Percentiles rank a stretch among this genome's conserved stretches.
Conservation (phyloP, 2,888 invertebrate species). For the Archips xylosteana region DNA sequence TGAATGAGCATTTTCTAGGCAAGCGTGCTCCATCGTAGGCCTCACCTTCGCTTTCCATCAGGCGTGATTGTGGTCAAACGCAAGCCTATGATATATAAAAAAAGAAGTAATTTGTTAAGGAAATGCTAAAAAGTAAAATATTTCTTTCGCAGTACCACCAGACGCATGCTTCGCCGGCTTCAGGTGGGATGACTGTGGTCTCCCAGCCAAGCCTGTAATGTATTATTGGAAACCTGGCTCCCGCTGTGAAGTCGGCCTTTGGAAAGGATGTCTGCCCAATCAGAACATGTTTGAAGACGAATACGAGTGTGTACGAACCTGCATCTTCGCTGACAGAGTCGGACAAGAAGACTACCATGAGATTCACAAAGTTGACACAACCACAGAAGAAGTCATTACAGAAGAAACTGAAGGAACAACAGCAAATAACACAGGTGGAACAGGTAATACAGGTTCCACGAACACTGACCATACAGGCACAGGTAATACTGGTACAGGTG, state of each 20-base stretch:
- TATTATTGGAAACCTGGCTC: slow-evolving; percentile 77
- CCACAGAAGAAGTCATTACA: background rate
- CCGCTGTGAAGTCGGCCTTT: slow-evolving; percentile 74
- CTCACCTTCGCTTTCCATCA: too few species aligned
- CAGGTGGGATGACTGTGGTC: slow-evolving; percentile 73
- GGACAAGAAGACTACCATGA: slow-evolving; percentile 55
- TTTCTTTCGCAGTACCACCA: slow-evolving; percentile 62
- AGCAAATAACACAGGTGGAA: background rate
- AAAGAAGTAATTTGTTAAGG: too few species aligned
- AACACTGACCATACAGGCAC: background rate
- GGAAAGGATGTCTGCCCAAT: slow-evolving; percentile 76
- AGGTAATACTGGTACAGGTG: background rate
- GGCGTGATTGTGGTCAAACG: too few species aligned
- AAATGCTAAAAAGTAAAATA: too few species aligned
- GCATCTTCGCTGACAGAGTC: slow-evolving; percentile 64
- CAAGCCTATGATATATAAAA: too few species aligned
- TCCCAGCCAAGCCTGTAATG: slow-evolving; percentile 62
- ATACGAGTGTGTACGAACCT: slow-evolving; percentile 73
- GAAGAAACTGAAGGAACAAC: background rate
- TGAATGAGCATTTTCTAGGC: too few species aligned
- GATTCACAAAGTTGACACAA: slow-evolving; percentile 21
- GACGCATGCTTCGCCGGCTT: slow-evolving; percentile 66
- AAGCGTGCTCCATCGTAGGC: too few species aligned
- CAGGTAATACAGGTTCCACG: background rate
- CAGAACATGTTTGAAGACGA: slow-evolving; percentile 75